Conservation (phyloP, 2,113 vertebrate genomes). For the Chamaetylas fuelleborni region DNA sequence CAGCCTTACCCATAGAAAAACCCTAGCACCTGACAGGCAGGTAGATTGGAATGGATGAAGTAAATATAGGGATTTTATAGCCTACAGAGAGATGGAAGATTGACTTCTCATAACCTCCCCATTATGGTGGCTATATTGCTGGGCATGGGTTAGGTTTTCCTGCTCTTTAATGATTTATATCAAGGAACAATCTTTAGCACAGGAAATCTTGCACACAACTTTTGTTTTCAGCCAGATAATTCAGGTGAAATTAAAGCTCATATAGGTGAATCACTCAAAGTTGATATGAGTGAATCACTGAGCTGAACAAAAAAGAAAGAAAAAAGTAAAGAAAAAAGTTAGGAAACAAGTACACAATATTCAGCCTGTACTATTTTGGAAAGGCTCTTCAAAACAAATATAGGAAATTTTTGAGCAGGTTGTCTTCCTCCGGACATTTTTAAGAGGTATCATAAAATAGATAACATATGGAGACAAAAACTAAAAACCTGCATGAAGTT, state of each 20-base stretch:
- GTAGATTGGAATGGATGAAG: not conserved
- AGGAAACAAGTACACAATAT: not conserved
- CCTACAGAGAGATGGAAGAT: not conserved
- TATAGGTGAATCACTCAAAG: not conserved
- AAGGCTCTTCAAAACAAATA: not conserved
- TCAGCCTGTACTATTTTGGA: not conserved
- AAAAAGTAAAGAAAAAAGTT: not conserved
- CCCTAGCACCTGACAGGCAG: not conserved
- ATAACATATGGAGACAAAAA: not conserved
- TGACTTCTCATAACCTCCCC: not conserved
- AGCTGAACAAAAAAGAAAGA: not conserved
- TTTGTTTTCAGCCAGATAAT: not conserved
- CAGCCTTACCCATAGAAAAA: not conserved
- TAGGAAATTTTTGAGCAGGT: not conserved
- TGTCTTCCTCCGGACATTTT: not conserved
- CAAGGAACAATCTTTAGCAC: not conserved
- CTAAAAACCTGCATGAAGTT: not conserved
- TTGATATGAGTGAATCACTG: not conserved
- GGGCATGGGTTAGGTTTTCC: not conserved
- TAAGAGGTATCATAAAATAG: not conserved
- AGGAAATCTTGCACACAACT: not conserved
- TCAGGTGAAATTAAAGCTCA: not conserved
- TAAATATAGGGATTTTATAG: not conserved
- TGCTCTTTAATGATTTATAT: not conserved
- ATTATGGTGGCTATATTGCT: rapidly evolving